Evolutionary conservation across 2,888 invertebrate species (phyloP), one percentile per base, ranked within the genome.

Genomic region (Auanema freiburgensis): DNA sequence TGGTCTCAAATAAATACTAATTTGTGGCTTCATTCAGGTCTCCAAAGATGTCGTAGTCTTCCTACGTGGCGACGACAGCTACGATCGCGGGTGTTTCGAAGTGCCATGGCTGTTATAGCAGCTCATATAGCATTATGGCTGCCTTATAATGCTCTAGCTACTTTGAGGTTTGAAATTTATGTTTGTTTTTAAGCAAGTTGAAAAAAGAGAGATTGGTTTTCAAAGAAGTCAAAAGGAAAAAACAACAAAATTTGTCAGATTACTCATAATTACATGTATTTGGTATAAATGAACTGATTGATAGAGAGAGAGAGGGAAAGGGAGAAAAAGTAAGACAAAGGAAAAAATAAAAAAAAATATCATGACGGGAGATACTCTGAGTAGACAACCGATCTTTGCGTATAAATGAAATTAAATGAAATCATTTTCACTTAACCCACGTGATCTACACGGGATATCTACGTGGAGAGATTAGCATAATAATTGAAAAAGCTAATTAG

Each of bases 41-140:
- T 63, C 14, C 52, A 57, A 18, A 23, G 63, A 42, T 42, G 43
- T 21, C 16, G 51, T 51, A 63, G 53, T 25, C 23, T 16, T n/a
- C 53, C 57, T 2, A 50, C 58, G 1, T 66, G 66, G 66, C 43
- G 72, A 18, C 21, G 57, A 24, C 72, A 72, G 57, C 57, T 69
- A 10, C 71, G 78, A 42, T 77, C 77, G 10, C 70, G 74, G 10
- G 73, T 80, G 10, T 80, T 79, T 57, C 59, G 71, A 25, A 76
- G 74, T 16, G 78, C 79, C 1, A 71, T 79, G 25, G 65, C 67
- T 1, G 76, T 80, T n/a, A 76, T 79, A 3, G 55, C 71, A 0
- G 66, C 71, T 8, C 80, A 80, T 50, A 69, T 78, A 18, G 60
- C 67, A 16, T 64, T 80, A 24, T 80, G 79, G 80, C 69, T 79